Evolutionary conservation across 2,113 vertebrate species (phyloP).

Genomic region (Charadrius vociferus): DNA sequence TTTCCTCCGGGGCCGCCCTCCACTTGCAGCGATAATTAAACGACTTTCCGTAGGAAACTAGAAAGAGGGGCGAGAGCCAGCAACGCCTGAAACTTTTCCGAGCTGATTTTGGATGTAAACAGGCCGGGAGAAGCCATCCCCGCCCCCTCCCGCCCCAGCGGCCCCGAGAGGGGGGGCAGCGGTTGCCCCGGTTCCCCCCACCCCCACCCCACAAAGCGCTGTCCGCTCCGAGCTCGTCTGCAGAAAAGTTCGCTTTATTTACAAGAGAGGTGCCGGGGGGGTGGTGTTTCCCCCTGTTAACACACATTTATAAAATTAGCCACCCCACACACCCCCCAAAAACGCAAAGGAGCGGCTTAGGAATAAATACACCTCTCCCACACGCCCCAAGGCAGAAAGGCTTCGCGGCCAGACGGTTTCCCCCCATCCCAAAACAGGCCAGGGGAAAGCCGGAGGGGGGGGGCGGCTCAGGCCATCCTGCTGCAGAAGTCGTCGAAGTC

Average conservation of each 20-base stretch:
- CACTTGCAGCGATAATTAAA: not conserved
- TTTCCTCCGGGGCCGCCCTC: too few species aligned
- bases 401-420: not conserved
- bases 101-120: not conserved
- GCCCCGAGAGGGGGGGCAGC: not conserved
- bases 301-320: not conserved
- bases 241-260: conserved; percentile 39
- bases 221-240: not conserved
- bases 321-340: not conserved
- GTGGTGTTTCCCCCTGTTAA: not conserved
- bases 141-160: not conserved
- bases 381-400: not conserved
- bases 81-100: not conserved
- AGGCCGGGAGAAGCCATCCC: not conserved
- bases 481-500: conserved; percentile 88
- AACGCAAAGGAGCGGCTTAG: conserved; percentile 18
- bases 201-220: too few species aligned
- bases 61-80: not conserved
- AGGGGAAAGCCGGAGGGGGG: not conserved
- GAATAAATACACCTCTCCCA: conserved; percentile 1
- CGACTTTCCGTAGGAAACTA: not conserved
- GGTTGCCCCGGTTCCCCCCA: not conserved
- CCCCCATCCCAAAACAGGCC: not conserved
- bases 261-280: not conserved
- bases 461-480: conserved; percentile 65